Conservation (phyloP, 2,888 invertebrate species). For the Oligia fasciuncula region DNA sequence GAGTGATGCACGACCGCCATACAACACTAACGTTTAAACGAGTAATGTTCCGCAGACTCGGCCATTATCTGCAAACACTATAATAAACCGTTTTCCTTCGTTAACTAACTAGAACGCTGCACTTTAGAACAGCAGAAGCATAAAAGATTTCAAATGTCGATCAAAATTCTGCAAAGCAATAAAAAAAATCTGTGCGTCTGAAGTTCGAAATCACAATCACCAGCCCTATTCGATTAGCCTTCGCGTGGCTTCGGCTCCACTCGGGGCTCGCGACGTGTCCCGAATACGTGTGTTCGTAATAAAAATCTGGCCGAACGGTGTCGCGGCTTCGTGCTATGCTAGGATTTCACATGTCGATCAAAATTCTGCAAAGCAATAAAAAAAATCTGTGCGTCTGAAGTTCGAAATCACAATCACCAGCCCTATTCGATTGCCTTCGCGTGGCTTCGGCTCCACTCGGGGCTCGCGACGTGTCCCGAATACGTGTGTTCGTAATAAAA, state of each 20-base stretch:
- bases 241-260: slow-evolving; percentile 56
- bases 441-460: slow-evolving; percentile 65
- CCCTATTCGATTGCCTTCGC: slow-evolving; percentile 57
- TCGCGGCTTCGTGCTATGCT: slow-evolving; percentile 64
- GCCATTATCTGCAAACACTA: slow-evolving; percentile 53
- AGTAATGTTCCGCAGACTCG: slow-evolving; percentile 37
- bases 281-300: slow-evolving; percentile 71
- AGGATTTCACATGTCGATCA: slow-evolving; percentile 45
- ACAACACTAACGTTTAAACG: slow-evolving; percentile 40
- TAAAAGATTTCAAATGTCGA: slow-evolving; percentile 39
- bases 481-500: slow-evolving; percentile 72
- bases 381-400: slow-evolving; percentile 53
- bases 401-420: slow-evolving; percentile 58
- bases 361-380: slow-evolving; percentile 30
- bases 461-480: slow-evolving; percentile 72
- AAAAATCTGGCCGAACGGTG: slow-evolving; percentile 72
- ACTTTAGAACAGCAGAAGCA: slow-evolving; percentile 24
- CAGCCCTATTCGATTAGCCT: slow-evolving; percentile 60
- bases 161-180: slow-evolving; percentile 33
- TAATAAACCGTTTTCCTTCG: slow-evolving; percentile 46
- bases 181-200: slow-evolving; percentile 50
- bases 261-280: slow-evolving; percentile 73
- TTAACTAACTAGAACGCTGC: slow-evolving; percentile 28
- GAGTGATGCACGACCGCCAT: slow-evolving; percentile 52
- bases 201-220: slow-evolving; percentile 57